phyloP scores from a whole-genome alignment of 2,888 invertebrate species.

The Poecilus cupreus region DNA sequence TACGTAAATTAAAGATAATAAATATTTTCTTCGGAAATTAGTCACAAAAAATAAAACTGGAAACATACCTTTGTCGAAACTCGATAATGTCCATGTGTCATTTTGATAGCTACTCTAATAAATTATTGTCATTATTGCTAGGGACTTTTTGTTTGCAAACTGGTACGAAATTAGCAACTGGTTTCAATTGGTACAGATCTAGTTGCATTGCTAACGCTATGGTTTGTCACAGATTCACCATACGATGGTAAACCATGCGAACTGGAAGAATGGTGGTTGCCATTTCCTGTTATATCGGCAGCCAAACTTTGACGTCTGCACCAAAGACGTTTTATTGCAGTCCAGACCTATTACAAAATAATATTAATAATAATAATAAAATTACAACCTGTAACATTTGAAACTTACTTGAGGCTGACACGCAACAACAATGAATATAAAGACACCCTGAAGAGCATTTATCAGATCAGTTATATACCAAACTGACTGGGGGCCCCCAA shows the following conservation, averaged over 20 bases:
- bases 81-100: neutral
- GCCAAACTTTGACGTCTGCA: slow-evolving; percentile 74
- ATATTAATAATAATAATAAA: neutral
- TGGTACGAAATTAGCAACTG: slow-evolving; percentile 71
- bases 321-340: slow-evolving; percentile 80
- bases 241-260: slow-evolving; percentile 89
- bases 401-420: slow-evolving; percentile 88
- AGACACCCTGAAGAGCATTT: slow-evolving; percentile 90
- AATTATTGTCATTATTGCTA: neutral
- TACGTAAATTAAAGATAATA: neutral
- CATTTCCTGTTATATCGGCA: slow-evolving; percentile 77
- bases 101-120: neutral
- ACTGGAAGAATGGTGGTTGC: slow-evolving; percentile 82
- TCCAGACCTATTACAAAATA: slow-evolving; percentile 75
- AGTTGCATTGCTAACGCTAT: slow-evolving; percentile 78
- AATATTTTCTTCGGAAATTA: slow-evolving; percentile 16
- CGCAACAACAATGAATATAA: slow-evolving; percentile 92
- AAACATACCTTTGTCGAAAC: slow-evolving; percentile 2
- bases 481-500: slow-evolving; percentile 85
- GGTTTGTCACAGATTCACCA: slow-evolving; percentile 84
- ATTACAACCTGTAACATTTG: too few species aligned
- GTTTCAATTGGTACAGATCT: slow-evolving; percentile 74
- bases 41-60: slow-evolving; percentile 26
- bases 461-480: slow-evolving; percentile 91
- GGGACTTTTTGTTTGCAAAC: neutral